Base-by-base conservation (phyloP, 2,797 vertebrate species). In the Micropoecilia bifurca region DNA sequence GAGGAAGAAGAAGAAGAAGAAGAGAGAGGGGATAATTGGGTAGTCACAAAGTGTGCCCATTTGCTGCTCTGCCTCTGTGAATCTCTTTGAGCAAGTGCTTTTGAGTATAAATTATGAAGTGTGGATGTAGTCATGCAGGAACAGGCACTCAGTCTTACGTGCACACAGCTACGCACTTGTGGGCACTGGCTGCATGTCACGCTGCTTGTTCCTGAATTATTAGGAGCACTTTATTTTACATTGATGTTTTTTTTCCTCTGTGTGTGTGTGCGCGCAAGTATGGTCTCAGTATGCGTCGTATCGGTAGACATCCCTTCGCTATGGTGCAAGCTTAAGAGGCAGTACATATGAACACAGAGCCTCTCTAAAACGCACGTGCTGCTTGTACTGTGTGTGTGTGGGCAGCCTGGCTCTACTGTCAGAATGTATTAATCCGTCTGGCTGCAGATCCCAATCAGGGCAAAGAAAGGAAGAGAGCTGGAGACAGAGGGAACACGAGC, bases 381-480 rank as follows among this genome's bases (percentile, higher is more conserved):
- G 87, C 83, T 81, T 83, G 75, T 71, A 81, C 6, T 82, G 82
- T 57, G 83, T 84, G 75, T 80, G 90, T 83, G 89, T 80, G 91
- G 87, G 91, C 91, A 86, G 94, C 88, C 89, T 94, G 92, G 90
- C 91, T 93, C 89, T 93, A 87, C 91, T 96, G 96, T 94, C 95
- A 96, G 91, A 93, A 91, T 87, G 88, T 94, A 92, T 96, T 96
- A 96, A 96, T 95, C 93, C 87, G 93, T 95, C 94, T 91, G 94
- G 93, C 93, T 96, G 93, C 95, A 94, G 93, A 95, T 95, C 93
- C 94, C 95, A 95, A 95, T 95, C 94, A 94, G 92, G 89, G 88
- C 90, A 80, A 90, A 83, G 89, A 85, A 92, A 93, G 85, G 88
- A 91, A 84, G 86, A 85, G 89, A 85, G 89, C 46, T 76, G 85